Evolutionary conservation across 1,140 invertebrate species (phyloP).

Genomic region (Micrasema longulum): DNA sequence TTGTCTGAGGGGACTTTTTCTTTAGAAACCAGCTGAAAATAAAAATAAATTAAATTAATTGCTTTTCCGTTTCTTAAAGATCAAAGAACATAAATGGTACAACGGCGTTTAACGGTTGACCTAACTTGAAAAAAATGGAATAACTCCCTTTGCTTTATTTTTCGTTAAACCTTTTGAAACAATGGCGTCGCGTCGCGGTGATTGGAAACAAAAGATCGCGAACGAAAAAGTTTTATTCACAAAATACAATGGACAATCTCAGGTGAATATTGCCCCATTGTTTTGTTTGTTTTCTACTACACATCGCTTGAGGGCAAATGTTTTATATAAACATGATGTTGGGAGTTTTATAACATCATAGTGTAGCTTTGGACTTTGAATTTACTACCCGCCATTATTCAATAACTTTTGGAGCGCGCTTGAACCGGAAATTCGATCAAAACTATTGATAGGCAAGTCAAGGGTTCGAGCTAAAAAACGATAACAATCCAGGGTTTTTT

Average conservation of each 20-base stretch:
- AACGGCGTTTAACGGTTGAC: too few species aligned
- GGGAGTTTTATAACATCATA: too few species aligned
- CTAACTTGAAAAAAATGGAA: constrained; percentile 15
- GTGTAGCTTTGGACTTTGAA: too few species aligned
- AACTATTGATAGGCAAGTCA: too few species aligned
- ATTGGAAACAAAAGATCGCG: constrained; percentile 34
- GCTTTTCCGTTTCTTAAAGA: too few species aligned
- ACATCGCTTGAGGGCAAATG: constrained; percentile 18
- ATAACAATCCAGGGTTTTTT: too few species aligned
- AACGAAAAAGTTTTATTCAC: constrained; percentile 21
- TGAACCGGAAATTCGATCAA: constrained; percentile 20
- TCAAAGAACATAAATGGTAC: too few species aligned
- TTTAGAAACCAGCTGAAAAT: too few species aligned
- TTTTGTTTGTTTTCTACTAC: constrained; percentile 33
- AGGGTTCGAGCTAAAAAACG: too few species aligned
- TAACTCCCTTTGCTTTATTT: neutral
- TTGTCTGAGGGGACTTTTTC: too few species aligned
- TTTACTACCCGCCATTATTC: constrained; percentile 19
- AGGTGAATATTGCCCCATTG: constrained; percentile 36
- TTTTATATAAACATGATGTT: constrained; percentile 23
- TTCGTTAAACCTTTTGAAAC: constrained; percentile 27
- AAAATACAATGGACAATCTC: constrained; percentile 3
- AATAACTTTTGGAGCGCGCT: constrained; percentile 25
- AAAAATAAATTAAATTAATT: too few species aligned
- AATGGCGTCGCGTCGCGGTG: constrained; percentile 37